Base-by-base conservation (phyloP, 2,113 vertebrate genomes). In the Suncus etruscus region DNA sequence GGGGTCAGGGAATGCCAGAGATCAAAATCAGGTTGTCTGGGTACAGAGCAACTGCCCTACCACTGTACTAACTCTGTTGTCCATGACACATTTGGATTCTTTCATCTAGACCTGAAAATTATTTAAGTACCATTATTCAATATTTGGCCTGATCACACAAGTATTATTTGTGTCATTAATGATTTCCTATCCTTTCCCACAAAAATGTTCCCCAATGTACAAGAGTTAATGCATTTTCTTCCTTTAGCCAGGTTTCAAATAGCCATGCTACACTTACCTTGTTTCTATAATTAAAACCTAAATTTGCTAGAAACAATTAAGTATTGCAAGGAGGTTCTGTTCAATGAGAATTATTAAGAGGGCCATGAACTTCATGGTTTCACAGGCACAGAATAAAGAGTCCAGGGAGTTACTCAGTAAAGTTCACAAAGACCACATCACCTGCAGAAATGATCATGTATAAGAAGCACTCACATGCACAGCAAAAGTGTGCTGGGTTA, bases 231-330 rank as follows among this genome's bases (percentile, higher is more conserved):
- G 5, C 11, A 14, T 11, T 29, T 78, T 76, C 22, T 83, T 68
- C 54, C 58, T 77, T 74, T 31, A 86, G 25, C 24, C 25, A 66
- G 1, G 2, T 90, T 92, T 85, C 25, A 86, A 47, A 86, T 54
- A 48, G n/a, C 65, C 18, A 31, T 39, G 39, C 3, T 65, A 72
- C 2, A 24, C 7, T 79, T 63, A 16, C 0, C 6, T n/a, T 29
- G 22, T 27, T 79, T 88, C 87, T 83, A 50, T 47, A 32, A 65
- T 88, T 69, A 83, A 90, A 85, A 82, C 51, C 65, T 32, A 85
- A 48, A 22, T 32, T 69, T 61, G 8, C 47, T 70, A 73, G 50
- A 92, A 88, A 75, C 18, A 31, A 48, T 69, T 18, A 87, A 83
- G 10, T 25, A 25, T 45, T 66, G 18, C 3, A 18, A 58, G 39